These are phyloP conservation scores for Coluber constrictor DNA, from an alignment of 2,797 vertebrate species.

Conservation along the genomic window DNA sequence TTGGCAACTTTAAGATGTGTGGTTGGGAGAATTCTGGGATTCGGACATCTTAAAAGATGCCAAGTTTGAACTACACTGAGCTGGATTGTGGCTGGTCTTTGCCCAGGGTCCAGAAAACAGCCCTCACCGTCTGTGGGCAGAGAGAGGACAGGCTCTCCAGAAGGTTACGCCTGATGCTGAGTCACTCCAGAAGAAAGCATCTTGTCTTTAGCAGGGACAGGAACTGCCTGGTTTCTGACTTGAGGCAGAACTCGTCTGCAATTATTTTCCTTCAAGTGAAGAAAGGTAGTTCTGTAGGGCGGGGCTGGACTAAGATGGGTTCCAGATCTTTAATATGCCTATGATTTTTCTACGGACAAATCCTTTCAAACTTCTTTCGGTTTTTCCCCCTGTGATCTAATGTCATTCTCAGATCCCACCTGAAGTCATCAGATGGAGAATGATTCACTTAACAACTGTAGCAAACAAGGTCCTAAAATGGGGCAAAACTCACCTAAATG, in stretches of 20 bases:
- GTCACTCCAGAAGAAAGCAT: background rate
- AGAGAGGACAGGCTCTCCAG: background rate
- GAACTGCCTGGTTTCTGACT: background rate
- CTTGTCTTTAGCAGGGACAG: background rate
- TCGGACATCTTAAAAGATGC: background rate
- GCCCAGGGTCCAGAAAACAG: background rate
- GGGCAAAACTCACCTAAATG: background rate
- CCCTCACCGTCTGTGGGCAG: background rate
- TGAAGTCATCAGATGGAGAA: background rate
- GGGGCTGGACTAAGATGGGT: background rate
- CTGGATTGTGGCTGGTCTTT: background rate
- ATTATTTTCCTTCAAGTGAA: background rate
- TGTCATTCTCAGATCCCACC: background rate
- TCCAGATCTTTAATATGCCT: background rate
- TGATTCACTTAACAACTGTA: background rate
- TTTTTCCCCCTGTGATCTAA: background rate
- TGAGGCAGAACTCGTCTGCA: background rate
- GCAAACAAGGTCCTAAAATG: background rate
- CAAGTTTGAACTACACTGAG: background rate
- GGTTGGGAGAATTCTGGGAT: background rate
- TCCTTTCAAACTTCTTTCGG: background rate
- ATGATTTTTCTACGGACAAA: background rate
- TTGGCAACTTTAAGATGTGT: background rate
- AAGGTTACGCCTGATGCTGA: background rate
- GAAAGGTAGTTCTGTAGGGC: background rate